phyloP scores from a whole-genome alignment of 2,113 vertebrate species.

The Corvus moneduloides region DNA sequence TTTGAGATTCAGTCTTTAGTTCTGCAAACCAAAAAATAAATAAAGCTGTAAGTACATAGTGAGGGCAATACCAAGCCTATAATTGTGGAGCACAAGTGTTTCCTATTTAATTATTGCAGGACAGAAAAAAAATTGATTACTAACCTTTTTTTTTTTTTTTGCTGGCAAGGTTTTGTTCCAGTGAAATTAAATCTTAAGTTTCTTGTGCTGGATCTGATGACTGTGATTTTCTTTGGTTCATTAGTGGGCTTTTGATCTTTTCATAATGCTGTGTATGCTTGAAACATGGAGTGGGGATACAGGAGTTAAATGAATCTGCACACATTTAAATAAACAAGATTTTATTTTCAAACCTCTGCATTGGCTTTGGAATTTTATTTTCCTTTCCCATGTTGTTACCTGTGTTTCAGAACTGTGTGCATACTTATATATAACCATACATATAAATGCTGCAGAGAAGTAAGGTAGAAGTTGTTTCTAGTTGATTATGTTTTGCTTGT shows the following conservation, averaged over 20 bases:
- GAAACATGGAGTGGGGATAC: neutral
- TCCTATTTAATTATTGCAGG: constrained; percentile 4
- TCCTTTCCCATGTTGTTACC: neutral
- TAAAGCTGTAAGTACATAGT: neutral
- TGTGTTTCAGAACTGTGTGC: neutral
- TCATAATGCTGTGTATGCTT: neutral
- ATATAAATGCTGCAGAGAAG: neutral
- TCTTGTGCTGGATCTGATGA: neutral
- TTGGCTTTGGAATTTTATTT: neutral
- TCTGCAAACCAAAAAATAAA: neutral
- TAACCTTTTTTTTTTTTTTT: neutral
- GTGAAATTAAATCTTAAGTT: constrained; percentile 33
- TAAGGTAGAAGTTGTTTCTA: neutral
- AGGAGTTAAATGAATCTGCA: neutral
- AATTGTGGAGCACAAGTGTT: neutral
- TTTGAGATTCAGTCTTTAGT: neutral
- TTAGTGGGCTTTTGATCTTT: neutral
- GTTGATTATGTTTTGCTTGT: neutral
- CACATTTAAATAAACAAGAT: neutral
- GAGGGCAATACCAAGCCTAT: neutral
- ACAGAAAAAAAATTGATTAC: neutral
- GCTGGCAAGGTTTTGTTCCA: neutral
- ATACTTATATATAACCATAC: neutral
- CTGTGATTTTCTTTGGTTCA: neutral
- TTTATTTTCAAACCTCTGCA: neutral